Evolutionary conservation across 1,140 invertebrate species (phyloP).

Genomic region (Planococcus citri): DNA sequence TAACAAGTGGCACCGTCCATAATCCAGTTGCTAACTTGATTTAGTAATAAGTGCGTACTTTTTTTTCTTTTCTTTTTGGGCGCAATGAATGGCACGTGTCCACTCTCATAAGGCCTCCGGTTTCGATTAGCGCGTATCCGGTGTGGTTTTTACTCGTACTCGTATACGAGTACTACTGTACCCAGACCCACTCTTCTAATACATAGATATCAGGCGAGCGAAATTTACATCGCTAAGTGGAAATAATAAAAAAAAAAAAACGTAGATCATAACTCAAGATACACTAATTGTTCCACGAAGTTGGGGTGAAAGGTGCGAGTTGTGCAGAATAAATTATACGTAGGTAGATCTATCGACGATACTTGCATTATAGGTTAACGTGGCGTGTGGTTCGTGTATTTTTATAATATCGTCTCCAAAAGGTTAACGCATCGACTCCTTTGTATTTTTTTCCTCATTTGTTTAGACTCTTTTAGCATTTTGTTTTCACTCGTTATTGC

Average conservation of each 20-base stretch:
- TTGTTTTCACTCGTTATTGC: no score
- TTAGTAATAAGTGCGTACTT: constrained; percentile 2
- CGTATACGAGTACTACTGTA: no score
- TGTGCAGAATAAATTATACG: no score
- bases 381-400: neutral
- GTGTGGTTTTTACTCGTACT: neutral
- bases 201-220: neutral
- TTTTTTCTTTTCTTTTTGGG: neutral
- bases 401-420: neutral
- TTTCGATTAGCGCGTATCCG: neutral
- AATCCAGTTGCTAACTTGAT: neutral
- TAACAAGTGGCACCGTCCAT: neutral
- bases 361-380: no score
- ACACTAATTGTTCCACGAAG: neutral
- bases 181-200: neutral
- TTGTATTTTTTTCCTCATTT: no score
- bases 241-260: neutral
- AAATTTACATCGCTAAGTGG: neutral
- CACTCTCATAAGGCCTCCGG: neutral
- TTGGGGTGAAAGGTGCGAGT: neutral
- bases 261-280: neutral
- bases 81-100: neutral
- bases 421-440: no score
- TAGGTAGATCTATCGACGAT: no score
- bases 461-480: no score